phyloP scores from a whole-genome alignment of 2,797 vertebrate genomes.

The Galago senegalensis region DNA sequence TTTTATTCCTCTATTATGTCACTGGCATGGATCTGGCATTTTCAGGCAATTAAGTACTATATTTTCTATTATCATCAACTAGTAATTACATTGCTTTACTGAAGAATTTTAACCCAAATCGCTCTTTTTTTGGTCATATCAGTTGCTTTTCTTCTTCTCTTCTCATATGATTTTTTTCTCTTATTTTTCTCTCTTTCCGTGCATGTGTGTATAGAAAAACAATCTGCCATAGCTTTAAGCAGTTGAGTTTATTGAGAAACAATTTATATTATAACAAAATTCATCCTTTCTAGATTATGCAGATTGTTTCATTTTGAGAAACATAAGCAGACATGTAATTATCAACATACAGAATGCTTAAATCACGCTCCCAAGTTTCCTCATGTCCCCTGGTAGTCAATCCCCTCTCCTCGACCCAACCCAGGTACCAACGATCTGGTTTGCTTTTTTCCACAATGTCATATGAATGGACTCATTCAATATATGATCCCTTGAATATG shows the following conservation, averaged over 20 bases:
- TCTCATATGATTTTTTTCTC: not conserved
- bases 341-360: not conserved
- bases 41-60: conserved; percentile 15
- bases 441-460: not conserved
- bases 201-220: not conserved
- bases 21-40: not conserved
- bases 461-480: not conserved
- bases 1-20: conserved; percentile 32
- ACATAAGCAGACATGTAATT: not conserved
- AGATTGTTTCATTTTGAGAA: conserved; percentile 47
- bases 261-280: not conserved
- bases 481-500: not conserved
- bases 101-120: not conserved
- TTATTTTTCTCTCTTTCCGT: not conserved
- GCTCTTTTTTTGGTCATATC: not conserved
- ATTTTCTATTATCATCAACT: not conserved
- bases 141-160: not conserved
- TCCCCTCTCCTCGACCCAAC: not conserved
- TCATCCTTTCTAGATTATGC: not conserved
- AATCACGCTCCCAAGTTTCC: not conserved
- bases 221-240: conserved; percentile 8
- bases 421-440: not conserved
- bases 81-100: conserved; percentile 22
- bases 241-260: not conserved
- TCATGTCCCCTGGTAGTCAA: not conserved